Percentiles rank a stretch among this genome's conserved stretches.
Conservation (phyloP, 2,797 vertebrate genomes). For the Argya squamiceps region DNA sequence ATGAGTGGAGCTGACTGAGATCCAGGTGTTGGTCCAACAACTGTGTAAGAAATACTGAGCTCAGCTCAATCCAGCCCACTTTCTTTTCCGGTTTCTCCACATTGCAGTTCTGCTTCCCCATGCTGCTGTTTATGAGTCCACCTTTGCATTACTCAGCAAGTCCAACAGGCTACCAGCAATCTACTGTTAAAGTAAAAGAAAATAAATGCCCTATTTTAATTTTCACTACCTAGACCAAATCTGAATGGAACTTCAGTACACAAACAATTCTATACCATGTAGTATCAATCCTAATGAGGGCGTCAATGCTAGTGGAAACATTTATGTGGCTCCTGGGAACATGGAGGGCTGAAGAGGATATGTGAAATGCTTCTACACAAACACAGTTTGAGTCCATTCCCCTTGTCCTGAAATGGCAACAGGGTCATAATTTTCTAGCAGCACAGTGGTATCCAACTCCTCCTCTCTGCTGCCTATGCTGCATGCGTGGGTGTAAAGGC, state of each 20-base stretch:
- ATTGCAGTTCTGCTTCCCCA: background rate
- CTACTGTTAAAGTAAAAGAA: background rate
- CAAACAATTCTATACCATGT: background rate
- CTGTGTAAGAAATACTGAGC: background rate
- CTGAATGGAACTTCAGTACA: background rate
- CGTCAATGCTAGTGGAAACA: background rate
- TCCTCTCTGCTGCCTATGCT: background rate
- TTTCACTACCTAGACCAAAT: background rate
- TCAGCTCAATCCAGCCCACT: background rate
- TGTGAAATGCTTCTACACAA: background rate
- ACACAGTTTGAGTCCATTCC: background rate
- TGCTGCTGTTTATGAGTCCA: background rate
- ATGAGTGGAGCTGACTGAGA: background rate
- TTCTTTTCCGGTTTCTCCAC: background rate
- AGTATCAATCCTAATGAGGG: background rate
- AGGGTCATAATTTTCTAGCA: background rate
- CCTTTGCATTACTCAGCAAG: background rate
- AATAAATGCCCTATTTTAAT: background rate
- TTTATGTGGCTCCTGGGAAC: background rate
- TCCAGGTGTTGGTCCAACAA: background rate
- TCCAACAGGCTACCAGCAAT: background rate
- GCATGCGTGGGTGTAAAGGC: background rate
- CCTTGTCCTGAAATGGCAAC: background rate
- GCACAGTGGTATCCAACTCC: background rate
- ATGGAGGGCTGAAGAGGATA: rapidly evolving